Evolutionary conservation across 2,888 invertebrate genomes (phyloP), one percentile per base, ranked within the genome.

Genomic region (Phaonia tiefii): DNA sequence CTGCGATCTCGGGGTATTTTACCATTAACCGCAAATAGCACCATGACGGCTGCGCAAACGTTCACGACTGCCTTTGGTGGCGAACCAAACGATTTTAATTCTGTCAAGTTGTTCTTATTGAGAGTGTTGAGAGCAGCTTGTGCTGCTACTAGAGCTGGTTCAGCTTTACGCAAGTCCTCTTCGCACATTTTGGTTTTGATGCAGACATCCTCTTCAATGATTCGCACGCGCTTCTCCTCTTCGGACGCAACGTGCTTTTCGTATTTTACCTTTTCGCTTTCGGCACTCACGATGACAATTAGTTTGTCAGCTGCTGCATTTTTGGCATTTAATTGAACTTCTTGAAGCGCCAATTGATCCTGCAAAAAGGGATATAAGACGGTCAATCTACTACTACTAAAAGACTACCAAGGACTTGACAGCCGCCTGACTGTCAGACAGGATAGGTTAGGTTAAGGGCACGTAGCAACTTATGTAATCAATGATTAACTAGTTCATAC

Each of bases 21-120:
- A 1, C 96, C 97, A 88, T 94, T 95, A 75, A 93, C 93, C 0
- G 96, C 93, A 86, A 98, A 93, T 17, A 98, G 92, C 4, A 97
- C 96, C 88, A 98, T 93, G 1, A 98, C 98, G 5, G 98, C 98
- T 1, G 96, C 95, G 5, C 95, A 94, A 0, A 98, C 98, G 86
- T 95, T 96, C 1, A 96, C 94, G 0, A 98, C 98, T 60, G 97
- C 97, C 66, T 95, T 94, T 1, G 97, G 97, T n/a, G 98, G 98
- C 8, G 96, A 94, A 0, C 97, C 97, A 89, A 99, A 98, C 0
- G 98, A 97, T 89, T 98, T 98, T 86, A 99, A 90, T 90, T 99
- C 98, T 0, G 98, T 98, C 83, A 99, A 91, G 89, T 98, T 99
- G 87, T 95, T 96, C 92, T 99, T 99, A 88, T 98, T 98, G n/a